Base-by-base conservation (phyloP, 2,888 invertebrate species). In the Aphelenchoides bicaudatus region DNA sequence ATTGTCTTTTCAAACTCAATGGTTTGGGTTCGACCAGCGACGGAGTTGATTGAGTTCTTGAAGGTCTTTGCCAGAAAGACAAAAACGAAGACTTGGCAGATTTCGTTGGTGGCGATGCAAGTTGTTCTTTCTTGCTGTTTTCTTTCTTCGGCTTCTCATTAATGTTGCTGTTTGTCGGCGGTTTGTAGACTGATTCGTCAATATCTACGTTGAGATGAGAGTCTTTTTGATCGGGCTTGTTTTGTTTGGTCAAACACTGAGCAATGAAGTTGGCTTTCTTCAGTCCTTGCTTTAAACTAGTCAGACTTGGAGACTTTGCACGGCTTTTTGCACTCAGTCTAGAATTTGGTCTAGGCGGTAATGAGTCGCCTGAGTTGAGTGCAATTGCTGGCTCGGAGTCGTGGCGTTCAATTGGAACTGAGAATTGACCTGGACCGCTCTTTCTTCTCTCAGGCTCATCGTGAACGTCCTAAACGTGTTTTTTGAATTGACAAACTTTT, bases 301-400 rank as follows among this genome's bases (percentile, higher is more conserved):
- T 25, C 10, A 43, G n/a, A n/a, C 43, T 43, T 25, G 43, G 43
- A 19, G 43, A 43, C 43, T 43, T 43, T n/a, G 43, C 16, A 21
- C 43, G 43, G 25, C 25, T 43, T 25, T 8, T 43, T n/a, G 23
- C 16, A 43, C 16, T 34, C 16, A 34, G 13, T 13, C 34, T 16
- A 34, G 13, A 16, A 34, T 13, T 13, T 13, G 43, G 43, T n/a
- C n/a, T n/a, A n/a, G n/a, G n/a, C n/a, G n/a, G n/a, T n/a, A n/a
- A n/a, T 10, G 43, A 43, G 43, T 43, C 43, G 43, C 43, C 25
- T 8, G 23, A 19, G 23, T 43, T 25, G 43, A 43, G n/a, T 10
- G 25, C 6, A 8, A 43, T 13, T 34, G 34, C 43, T 8, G 43
- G 43, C 23, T 43, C 43, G 16, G 43, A 43, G 10, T 43, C 43